Evolutionary conservation across 2,113 vertebrate genomes (phyloP), one percentile per base, ranked within the genome.

Genomic region (Bos javanicus): DNA sequence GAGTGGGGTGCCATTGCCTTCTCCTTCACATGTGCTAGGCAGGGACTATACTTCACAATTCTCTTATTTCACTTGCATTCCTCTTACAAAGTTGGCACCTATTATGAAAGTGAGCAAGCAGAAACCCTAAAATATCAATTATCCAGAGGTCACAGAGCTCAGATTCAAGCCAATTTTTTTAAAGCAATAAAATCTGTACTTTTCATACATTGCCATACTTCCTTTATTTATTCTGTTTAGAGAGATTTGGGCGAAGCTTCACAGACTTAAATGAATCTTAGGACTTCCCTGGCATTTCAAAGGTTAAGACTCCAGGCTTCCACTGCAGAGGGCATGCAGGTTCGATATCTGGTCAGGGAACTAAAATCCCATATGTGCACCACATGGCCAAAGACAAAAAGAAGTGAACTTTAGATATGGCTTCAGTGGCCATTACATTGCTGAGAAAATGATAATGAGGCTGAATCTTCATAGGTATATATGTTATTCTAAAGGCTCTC

Each of bases 41-140:
- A 56, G 52, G n/a, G 33, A 33, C 25, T 21, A 1, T 4, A 12
- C 19, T 74, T 36, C 50, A 30, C 6, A 19, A 0, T 7, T 52
- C 2, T 52, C 30, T 50, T 19, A 39, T 39, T 50, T 64, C 16
- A 59, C 10, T 3, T 12, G 25, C 1, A 48, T 52, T 10, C 3
- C 5, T 16, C 28, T 39, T 54, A 10, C 0, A n/a, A 52, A 10
- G 5, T 17, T 56, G 23, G 2, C 46, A 30, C 8, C 2, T 48
- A 1, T 28, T 60, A 28, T 67, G 39, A 19, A 78, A 13, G 6
- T 46, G 15, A 78, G 6, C 14, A 78, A 26, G 54, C 3, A 56
- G 26, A 92, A 71, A n/a, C 46, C 87, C 4, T 39, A 21, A 81
- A 39, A 86, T 25, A 59, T 52, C 28, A 62, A 43, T 17, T 93